A percentile compares a stretch with the other conserved stretches of the same genome.
phyloP scores from a whole-genome alignment of 2,888 invertebrate genomes.

The Ashinkailepas kermadecensis region DNA sequence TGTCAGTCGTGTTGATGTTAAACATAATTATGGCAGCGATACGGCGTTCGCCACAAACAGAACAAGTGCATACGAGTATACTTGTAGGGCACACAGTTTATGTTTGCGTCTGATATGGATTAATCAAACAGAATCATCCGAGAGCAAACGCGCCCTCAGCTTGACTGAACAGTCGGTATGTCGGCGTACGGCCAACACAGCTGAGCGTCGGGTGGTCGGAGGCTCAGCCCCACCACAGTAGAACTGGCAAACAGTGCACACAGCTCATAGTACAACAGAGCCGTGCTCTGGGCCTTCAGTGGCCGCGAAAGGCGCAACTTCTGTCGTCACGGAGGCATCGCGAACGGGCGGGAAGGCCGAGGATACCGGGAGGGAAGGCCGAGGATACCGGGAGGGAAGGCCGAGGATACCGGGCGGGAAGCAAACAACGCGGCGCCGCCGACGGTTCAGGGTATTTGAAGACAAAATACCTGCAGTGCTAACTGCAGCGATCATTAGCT shows the following conservation, averaged over 20 bases:
- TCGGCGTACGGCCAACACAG: background rate
- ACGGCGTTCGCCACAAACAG: background rate
- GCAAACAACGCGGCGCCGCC: too few relatives aligned
- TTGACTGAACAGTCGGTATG: background rate
- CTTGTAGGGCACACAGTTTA: background rate
- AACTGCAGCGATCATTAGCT: too few relatives aligned
- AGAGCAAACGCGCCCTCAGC: background rate
- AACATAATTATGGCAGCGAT: background rate
- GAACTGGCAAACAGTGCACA: background rate
- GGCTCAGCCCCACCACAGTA: background rate
- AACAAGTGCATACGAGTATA: background rate
- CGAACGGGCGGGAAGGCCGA: too few relatives aligned
- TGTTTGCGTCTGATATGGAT: constrained; percentile 12
- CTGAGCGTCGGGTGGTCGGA: background rate
- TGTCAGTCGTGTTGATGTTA: background rate
- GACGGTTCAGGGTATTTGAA: too few relatives aligned
- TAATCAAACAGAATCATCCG: constrained; percentile 16
- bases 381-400: too few relatives aligned
- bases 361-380: too few relatives aligned
- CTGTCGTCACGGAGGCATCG: too few relatives aligned
- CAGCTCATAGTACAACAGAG: background rate
- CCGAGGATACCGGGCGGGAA: too few relatives aligned
- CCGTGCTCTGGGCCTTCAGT: too few relatives aligned
- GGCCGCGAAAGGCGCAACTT: too few relatives aligned
- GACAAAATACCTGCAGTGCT: too few relatives aligned